Base-by-base conservation (phyloP, 2,888 invertebrate species). In the Dyspetes luteomarginatus region DNA sequence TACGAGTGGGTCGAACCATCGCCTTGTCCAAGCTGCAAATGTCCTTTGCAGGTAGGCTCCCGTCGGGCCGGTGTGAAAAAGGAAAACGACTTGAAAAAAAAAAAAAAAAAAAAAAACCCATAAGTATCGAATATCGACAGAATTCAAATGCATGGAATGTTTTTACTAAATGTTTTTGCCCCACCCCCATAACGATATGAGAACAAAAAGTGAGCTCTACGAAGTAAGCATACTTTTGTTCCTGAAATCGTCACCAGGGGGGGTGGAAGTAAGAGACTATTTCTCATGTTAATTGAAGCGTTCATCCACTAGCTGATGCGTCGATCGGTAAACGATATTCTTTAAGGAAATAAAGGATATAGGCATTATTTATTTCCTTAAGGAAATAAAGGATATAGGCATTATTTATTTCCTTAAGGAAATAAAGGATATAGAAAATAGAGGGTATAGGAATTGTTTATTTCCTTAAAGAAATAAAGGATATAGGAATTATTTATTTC, bases 1-100 rank as follows among this genome's bases (percentile, higher is more conserved):
- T 95, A 95, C 90, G 97, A 97, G 92, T 96, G 96, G 96, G 94
- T 95, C 86, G 94, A 94, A 86, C 93, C 94, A 1, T 93, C 93
- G 67, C 92, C 94, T 12, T 94, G 95, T 87, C 93, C 94, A 17
- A 93, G 94, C 87, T 94, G 94, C 85, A 90, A 90, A 79, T 90
- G 90, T 84, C 90, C 91, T 64, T 87, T 91, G 83, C 91, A 91
- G 91, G 91, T 91, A 91, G 89, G 90, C 90, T 88, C 80, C 80
- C 80, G 76, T 72, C 75, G 52, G 62, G 80, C 80, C 87, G 89
- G 88, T 88, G 88, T 85, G 60, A 55, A 7, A 60, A 67, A 19
- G n/a, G 60, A 26, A 65, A 64, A 56, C 24, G 0, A 45, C 1
- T 26, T 4, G 45, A 45, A 17, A 15, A 36, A 12, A 55, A 56